Base-by-base conservation (phyloP, 2,113 vertebrate species). In the Dipodomys merriami region DNA sequence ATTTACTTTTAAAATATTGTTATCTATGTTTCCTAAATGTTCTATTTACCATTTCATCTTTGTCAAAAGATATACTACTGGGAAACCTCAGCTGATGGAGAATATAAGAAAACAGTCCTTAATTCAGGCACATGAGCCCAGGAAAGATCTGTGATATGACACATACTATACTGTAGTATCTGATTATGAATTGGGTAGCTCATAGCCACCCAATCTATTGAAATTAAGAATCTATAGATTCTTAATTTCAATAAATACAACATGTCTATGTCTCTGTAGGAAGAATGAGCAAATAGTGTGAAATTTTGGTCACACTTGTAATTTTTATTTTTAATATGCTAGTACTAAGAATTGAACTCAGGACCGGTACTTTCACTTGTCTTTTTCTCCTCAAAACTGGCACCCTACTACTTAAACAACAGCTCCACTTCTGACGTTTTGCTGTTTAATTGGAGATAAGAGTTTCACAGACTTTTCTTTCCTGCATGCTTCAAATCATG, bases 61-160 rank as follows among this genome's bases (percentile, higher is more conserved):
- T 65, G 19, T 39, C 7, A 76, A 46, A 73, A 22, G 2, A 4
- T 5, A 6, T 74, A 7, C 20, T 25, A 2, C 15, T 39, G 27
- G 35, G 27, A 64, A 4, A 30, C 11, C 8, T 0, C 25, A 23
- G 35, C 7, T 29, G 16, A 62, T 5, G 33, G n/a, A 74, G 30
- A 29, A 74, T 49, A 33, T 5, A 67, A 35, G 12, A 44, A 1
- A 0, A 5, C 3, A 27, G 13, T 20, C 5, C 29, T 87, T 67
- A 46, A 46, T 12, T 2, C 1, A 23, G 64, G 7, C 90, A 57
- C 13, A 12, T 44, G 4, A 60, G 5, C 22, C 35, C 23, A 73
- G 12, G 0, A 23, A 73, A 6, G 0, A 7, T 69, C 57, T 64
- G 49, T 23, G 6, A 12, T 18, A 4, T n/a, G 67, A 62, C 0